Base-by-base conservation (phyloP, 30 jellyfish, hydroid and myxozoan genomes). In the Sanderia malayensis region DNA sequence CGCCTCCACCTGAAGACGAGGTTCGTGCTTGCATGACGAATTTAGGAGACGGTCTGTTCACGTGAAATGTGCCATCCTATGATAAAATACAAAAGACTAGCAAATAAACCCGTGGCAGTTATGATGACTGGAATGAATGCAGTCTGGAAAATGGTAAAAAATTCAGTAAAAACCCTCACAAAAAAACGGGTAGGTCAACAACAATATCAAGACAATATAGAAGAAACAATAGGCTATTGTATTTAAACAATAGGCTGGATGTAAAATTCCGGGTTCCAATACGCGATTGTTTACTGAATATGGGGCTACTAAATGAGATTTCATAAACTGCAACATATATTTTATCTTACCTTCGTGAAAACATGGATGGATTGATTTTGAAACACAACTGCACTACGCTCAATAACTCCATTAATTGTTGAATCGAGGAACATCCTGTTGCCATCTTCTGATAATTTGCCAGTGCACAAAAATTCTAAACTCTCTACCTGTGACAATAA, bases 21-120 rank as follows among this genome's bases (percentile, higher is more conserved):
- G 80, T 66, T 13, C 44, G 85, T 4, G 83, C 63, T 20, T 76
- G 93, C 8, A 81, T 44, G 26, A 89, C 83, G 44, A 89, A 89
- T 46, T 70, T 71, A 6, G 97, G 97, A 4, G 81, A 70, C 0
- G 84, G 93, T 69, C 82, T 83, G 25, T 62, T 47, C 20, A 89
- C 86, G 24, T 69, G 81, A 49, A 89, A 82, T 20, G 63, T 58
- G 0, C 82, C 85, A 25, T 81, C 95, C 97, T 89, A 70, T n/a
- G 44, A 44, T 19, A 63, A 28, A 45, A 52, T 18, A n/a, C n/a
- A n/a, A n/a, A n/a, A n/a, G n/a, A n/a, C n/a, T n/a, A n/a, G n/a
- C n/a, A n/a, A n/a, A n/a, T n/a, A n/a, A n/a, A n/a, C n/a, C n/a
- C n/a, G n/a, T n/a, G n/a, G n/a, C n/a, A n/a, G n/a, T n/a, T n/a